These are phyloP conservation scores for Aeoliscus strigatus DNA, from an alignment of 2,797 vertebrate species.

Conservation along the genomic window DNA sequence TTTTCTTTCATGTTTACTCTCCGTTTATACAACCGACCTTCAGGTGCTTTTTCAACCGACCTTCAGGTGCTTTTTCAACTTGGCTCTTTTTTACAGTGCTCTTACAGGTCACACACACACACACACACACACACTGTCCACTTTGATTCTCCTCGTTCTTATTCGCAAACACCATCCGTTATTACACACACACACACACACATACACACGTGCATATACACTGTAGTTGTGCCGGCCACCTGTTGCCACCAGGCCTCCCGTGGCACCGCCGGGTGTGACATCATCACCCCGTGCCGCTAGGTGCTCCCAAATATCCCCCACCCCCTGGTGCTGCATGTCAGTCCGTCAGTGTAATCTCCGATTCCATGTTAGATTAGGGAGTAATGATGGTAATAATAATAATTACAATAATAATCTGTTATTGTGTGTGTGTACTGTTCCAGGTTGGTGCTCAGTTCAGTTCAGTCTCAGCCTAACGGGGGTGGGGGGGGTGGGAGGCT, in stretches of 20 bases:
- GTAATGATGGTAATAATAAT: conserved; percentile 70
- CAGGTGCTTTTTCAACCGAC: conserved; percentile 73
- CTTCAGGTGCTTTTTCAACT: conserved; percentile 73
- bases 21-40: conserved; percentile 68
- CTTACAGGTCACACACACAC: conserved; percentile 51
- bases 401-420: conserved; percentile 74
- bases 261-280: conserved; percentile 47
- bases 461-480: conserved; percentile 66
- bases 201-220: conserved; percentile 46
- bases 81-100: conserved; percentile 66
- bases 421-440: conserved; percentile 74
- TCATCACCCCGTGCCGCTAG: conserved; percentile 48
- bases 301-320: conserved; percentile 46
- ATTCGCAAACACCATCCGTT: conserved; percentile 15
- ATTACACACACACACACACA: no score
- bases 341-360: conserved; percentile 72
- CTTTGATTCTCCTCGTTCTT: conserved; percentile 13
- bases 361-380: conserved; percentile 75
- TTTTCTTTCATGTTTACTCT: conserved; percentile 59
- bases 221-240: conserved; percentile 59
- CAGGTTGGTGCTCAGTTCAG: conserved; percentile 72
- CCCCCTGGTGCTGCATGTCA: conserved; percentile 70
- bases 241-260: conserved; percentile 52
- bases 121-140: conserved; percentile 32
- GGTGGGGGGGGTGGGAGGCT: conserved; percentile 57